Percentiles rank a stretch among this genome's conserved stretches.
phyloP scores from a whole-genome alignment of 2,113 vertebrate species.

The Callaeas wilsoni region DNA sequence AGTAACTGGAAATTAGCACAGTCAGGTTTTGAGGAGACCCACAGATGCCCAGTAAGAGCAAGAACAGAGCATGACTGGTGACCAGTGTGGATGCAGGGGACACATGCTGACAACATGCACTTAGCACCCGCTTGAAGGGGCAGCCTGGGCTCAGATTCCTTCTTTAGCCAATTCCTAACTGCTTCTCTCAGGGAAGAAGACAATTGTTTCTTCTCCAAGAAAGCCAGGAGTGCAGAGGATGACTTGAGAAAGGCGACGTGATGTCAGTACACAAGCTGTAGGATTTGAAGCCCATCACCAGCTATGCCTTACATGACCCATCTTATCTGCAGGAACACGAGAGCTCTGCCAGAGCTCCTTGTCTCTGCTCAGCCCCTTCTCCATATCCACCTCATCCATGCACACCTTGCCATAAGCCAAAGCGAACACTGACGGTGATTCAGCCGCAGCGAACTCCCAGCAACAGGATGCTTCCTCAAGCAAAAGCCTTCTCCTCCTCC shows the following conservation, averaged over 20 bases:
- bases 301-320: neutral
- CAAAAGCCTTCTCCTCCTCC: neutral
- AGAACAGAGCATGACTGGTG: neutral
- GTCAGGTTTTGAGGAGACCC: neutral
- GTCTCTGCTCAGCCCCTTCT: neutral
- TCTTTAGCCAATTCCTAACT: neutral
- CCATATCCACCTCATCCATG: neutral
- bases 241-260: neutral
- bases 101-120: neutral
- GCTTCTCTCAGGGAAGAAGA: neutral
- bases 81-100: neutral
- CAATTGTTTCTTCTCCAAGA: neutral
- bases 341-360: neutral
- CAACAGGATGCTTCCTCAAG: neutral
- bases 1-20: neutral
- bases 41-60: neutral
- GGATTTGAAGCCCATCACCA: neutral
- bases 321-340: neutral
- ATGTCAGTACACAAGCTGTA: neutral
- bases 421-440: fast-evolving
- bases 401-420: neutral
- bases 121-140: neutral
- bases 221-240: neutral
- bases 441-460: fast-evolving
- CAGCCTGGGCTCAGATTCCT: neutral